Evolutionary conservation across 2,797 vertebrate genomes (phyloP).

Genomic region (Calcarius lapponicus): DNA sequence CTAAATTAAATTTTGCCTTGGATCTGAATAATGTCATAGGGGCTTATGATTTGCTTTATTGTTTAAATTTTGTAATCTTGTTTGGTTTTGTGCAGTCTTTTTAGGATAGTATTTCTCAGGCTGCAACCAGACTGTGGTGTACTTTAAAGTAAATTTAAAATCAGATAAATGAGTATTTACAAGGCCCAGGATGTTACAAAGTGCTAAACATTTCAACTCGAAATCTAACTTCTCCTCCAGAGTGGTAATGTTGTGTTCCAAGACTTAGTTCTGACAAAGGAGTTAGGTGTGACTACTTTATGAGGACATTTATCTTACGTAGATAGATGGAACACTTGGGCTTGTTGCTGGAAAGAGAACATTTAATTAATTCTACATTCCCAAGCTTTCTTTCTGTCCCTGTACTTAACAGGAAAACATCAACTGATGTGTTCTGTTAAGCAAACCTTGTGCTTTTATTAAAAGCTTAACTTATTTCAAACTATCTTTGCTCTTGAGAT

Average conservation of each 20-base stretch:
- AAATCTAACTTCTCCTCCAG: background rate
- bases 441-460: background rate
- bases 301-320: background rate
- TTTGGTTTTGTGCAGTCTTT: background rate
- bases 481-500: background rate
- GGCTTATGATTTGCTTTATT: background rate
- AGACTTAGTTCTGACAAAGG: background rate
- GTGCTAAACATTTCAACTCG: background rate
- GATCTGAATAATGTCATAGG: background rate
- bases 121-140: background rate
- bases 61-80: background rate
- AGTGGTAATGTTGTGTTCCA: background rate
- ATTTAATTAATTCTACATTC: background rate
- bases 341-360: background rate
- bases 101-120: background rate
- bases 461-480: background rate
- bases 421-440: background rate
- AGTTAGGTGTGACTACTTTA: background rate
- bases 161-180: background rate
- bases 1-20: background rate
- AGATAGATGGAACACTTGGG: background rate
- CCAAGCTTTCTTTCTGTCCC: background rate
- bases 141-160: background rate
- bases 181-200: background rate
- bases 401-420: background rate